These are phyloP conservation scores for Drosophila phalerata DNA, from an alignment of 2,888 invertebrate genomes.

Conservation along the genomic window DNA sequence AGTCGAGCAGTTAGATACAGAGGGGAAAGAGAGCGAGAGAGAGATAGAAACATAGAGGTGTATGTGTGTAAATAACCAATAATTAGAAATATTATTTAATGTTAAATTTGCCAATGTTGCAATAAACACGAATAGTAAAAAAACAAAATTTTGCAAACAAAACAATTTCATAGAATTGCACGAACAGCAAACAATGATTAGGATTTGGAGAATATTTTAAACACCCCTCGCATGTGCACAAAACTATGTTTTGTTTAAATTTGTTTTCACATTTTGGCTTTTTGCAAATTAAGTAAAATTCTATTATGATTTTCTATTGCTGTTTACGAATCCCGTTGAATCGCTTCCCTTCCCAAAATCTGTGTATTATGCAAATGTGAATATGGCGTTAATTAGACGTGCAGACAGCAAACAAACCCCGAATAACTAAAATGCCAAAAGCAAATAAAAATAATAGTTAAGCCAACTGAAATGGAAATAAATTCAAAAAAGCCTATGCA, in stretches of 20 bases:
- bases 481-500: slow-evolving; percentile 7
- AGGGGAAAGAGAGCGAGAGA: background rate
- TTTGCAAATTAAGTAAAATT: slow-evolving; percentile 35
- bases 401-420: slow-evolving; percentile 26
- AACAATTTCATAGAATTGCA: slow-evolving; percentile 9
- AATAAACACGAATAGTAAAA: slow-evolving; percentile 6
- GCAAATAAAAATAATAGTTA: slow-evolving; percentile 22
- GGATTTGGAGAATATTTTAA: slow-evolving; percentile 17
- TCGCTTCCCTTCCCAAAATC: background rate
- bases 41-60: background rate
- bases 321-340: background rate
- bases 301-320: slow-evolving; percentile 16
- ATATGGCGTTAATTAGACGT: slow-evolving; percentile 57
- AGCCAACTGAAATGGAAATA: slow-evolving; percentile 17
- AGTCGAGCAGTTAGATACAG: no score
- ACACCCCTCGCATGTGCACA: background rate
- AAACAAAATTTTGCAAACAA: background rate
- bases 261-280: slow-evolving; percentile 25
- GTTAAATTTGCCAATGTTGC: slow-evolving; percentile 30
- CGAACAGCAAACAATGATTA: slow-evolving; percentile 23
- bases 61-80: slow-evolving; percentile 15
- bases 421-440: slow-evolving; percentile 15
- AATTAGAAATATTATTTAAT: slow-evolving; percentile 43
- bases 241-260: slow-evolving; percentile 2
- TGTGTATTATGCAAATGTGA: slow-evolving; percentile 41